phyloP scores from a whole-genome alignment of 2,113 vertebrate genomes.

The Pyxicephalus adspersus region DNA sequence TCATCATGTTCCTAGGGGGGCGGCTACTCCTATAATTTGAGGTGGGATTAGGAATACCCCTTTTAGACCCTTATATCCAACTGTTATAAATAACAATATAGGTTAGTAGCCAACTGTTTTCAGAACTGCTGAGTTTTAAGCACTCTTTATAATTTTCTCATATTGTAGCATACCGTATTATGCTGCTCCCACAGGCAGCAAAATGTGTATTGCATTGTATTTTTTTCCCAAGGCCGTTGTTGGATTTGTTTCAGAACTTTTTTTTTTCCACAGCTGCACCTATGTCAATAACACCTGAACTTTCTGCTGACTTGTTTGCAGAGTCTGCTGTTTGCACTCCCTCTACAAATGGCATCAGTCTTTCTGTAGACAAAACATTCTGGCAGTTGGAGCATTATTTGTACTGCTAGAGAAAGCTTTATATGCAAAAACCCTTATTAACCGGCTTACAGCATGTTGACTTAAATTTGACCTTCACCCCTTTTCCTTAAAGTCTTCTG shows the following conservation, averaged over 20 bases:
- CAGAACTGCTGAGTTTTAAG: no score
- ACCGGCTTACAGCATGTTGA: background rate
- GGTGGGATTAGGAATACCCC: no score
- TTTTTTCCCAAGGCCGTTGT: constrained; percentile 40
- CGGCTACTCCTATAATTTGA: no score
- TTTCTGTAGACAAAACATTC: background rate
- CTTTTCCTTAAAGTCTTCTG: background rate
- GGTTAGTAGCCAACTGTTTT: no score
- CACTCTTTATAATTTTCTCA: background rate
- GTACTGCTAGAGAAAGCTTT: constrained; percentile 31
- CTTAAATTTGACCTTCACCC: constrained; percentile 26
- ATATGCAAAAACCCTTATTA: constrained; percentile 3
- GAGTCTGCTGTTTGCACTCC: background rate
- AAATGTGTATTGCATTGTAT: background rate
- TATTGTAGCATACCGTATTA: background rate
- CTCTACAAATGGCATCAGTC: background rate
- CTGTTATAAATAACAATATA: no score
- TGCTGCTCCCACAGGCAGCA: background rate
- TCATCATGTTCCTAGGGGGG: no score
- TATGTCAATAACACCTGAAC: background rate
- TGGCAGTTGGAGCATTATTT: background rate
- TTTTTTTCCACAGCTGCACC: constrained; percentile 22
- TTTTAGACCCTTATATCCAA: no score
- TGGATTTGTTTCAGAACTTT: constrained; percentile 35
- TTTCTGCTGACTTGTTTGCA: background rate